Conservation (phyloP, 2,797 vertebrate species). For the Lithobates sylvaticus region DNA sequence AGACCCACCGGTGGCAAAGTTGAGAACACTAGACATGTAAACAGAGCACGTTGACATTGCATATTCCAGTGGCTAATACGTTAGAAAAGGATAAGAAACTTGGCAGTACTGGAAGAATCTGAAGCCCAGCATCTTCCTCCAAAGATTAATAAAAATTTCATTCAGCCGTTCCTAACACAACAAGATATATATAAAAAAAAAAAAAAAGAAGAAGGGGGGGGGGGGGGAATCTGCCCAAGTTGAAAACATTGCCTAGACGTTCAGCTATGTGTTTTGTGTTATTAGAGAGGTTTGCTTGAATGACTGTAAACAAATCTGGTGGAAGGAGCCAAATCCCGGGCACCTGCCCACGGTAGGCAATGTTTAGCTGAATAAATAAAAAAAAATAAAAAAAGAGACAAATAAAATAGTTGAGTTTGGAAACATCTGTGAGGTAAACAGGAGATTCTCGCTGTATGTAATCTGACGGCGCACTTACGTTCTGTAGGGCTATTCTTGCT, state of each 20-base stretch:
- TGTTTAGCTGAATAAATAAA: background rate
- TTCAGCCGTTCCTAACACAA: constrained; percentile 14
- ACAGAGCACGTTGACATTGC: constrained; percentile 3
- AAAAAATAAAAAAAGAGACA: background rate
- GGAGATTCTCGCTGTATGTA: too few relatives aligned
- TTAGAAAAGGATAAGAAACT: constrained; percentile 32
- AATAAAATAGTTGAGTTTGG: background rate
- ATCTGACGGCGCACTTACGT: too few relatives aligned
- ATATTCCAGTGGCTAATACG: constrained; percentile 30
- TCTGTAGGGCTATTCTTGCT: too few relatives aligned
- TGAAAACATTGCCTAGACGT: background rate
- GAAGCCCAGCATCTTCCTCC: constrained; percentile 31
- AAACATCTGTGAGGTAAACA: too few relatives aligned
- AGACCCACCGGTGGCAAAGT: background rate
- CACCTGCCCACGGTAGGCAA: background rate
- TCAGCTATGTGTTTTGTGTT: background rate
- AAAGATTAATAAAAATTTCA: constrained; percentile 44
- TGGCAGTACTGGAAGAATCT: constrained; percentile 4
- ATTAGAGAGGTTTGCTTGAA: background rate
- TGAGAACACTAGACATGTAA: background rate
- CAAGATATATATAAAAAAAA: background rate
- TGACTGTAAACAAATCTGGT: background rate
- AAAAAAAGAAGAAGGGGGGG: too few relatives aligned
- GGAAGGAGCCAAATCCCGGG: background rate
- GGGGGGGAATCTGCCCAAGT: background rate